Conservation (phyloP, 2,888 invertebrate genomes). For the Netelia melanura region DNA sequence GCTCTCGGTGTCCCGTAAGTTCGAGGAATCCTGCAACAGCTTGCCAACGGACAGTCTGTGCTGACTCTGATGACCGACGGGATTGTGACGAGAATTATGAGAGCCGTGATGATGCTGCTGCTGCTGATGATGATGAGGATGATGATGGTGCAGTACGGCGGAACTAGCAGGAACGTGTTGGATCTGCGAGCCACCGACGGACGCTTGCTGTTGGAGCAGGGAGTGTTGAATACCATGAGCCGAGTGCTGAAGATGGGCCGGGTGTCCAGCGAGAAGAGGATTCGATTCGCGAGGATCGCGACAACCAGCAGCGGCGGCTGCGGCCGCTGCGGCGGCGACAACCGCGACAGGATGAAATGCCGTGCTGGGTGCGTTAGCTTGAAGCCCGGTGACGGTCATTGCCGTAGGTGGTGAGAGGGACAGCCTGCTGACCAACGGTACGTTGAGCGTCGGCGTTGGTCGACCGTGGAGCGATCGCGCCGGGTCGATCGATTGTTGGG, state of each 20-base stretch:
- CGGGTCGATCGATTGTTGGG: slow-evolving; percentile 70
- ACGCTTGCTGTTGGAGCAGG: slow-evolving; percentile 74
- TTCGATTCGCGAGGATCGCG: slow-evolving; percentile 76
- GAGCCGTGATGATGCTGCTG: slow-evolving; percentile 55
- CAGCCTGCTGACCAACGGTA: slow-evolving; percentile 80
- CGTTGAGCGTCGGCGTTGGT: slow-evolving; percentile 76
- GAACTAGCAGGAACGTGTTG: slow-evolving; percentile 79
- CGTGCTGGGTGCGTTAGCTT: slow-evolving; percentile 76
- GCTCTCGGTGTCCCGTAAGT: slow-evolving; percentile 73
- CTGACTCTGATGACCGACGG: slow-evolving; percentile 65
- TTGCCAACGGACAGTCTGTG: slow-evolving; percentile 81
- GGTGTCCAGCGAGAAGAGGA: slow-evolving; percentile 73
- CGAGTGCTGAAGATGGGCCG: slow-evolving; percentile 77
- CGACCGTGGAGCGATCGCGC: slow-evolving; percentile 77
- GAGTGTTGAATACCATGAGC: slow-evolving; percentile 65
- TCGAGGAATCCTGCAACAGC: slow-evolving; percentile 74
- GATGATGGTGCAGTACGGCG: slow-evolving; percentile 71
- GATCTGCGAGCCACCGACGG: slow-evolving; percentile 73
- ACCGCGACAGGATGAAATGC: slow-evolving; percentile 77
- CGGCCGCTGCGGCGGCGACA: slow-evolving; percentile 52
- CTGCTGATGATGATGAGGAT: slow-evolving; percentile 55
- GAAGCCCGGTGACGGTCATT: slow-evolving; percentile 79
- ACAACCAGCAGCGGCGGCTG: slow-evolving; percentile 66
- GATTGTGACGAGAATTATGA: slow-evolving; percentile 55
- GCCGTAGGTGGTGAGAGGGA: slow-evolving; percentile 84